A percentile compares a stretch with the other conserved stretches of the same genome.
Conservation (phyloP, 2,113 vertebrate species). For the Xenopus borealis region DNA sequence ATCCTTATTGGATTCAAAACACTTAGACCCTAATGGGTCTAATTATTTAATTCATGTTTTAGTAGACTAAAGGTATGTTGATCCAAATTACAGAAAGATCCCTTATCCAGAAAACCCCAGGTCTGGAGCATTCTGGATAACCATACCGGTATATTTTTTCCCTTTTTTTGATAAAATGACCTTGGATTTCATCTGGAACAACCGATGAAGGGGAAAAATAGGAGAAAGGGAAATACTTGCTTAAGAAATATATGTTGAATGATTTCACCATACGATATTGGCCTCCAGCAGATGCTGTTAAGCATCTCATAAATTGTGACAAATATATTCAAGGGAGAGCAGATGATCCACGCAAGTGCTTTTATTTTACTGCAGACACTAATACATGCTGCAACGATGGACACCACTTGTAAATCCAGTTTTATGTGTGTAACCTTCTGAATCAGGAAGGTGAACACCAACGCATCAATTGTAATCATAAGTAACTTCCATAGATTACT, state of each 20-base stretch:
- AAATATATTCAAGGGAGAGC: conserved; percentile 23
- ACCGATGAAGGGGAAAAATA: too few relatives aligned
- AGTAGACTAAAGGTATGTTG: too few relatives aligned
- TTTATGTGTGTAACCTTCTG: conserved; percentile 27
- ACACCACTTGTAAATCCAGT: conserved; percentile 14
- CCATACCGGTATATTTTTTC: too few relatives aligned
- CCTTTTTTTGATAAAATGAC: too few relatives aligned
- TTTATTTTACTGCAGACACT: conserved; percentile 16
- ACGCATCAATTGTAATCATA: not conserved
- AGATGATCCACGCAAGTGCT: conserved; percentile 15
- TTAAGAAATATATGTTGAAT: not conserved
- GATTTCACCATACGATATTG: conserved; percentile 17
- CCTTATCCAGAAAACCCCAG: too few relatives aligned
- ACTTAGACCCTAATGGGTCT: too few relatives aligned
- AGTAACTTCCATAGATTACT: not conserved
- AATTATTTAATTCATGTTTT: too few relatives aligned
- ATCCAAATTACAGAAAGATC: too few relatives aligned
- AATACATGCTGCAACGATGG: conserved; percentile 17
- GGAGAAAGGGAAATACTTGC: too few relatives aligned
- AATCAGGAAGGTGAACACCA: not conserved
- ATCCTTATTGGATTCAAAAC: too few relatives aligned
- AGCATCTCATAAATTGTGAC: conserved; percentile 23
- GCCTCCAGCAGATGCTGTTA: conserved; percentile 20
- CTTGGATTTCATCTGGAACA: too few relatives aligned
- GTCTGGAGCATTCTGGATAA: too few relatives aligned